Conservation (phyloP, 2,888 invertebrate genomes). For the Byasa hedistus region DNA sequence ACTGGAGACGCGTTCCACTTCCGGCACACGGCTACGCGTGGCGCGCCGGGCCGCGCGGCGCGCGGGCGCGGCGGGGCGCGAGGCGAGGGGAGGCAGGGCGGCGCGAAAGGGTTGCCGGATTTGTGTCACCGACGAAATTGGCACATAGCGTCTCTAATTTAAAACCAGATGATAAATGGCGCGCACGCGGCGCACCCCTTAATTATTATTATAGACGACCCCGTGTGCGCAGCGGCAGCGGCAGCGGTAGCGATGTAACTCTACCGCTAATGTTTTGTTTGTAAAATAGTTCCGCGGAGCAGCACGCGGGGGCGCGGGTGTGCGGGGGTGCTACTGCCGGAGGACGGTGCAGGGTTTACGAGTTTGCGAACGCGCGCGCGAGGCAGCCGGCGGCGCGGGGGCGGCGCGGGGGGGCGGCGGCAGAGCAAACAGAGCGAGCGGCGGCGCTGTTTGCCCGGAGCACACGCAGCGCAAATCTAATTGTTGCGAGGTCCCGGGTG, state of each 20-base stretch:
- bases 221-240: not conserved
- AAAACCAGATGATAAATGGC: conserved; percentile 60
- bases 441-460: conserved; percentile 24
- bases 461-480: conserved; percentile 36
- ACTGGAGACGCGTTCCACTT: no score
- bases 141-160: conserved; percentile 63
- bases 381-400: conserved; percentile 37
- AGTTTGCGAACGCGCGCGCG: conserved; percentile 40
- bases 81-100: conserved; percentile 28
- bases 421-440: no score
- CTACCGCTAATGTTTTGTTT: no score
- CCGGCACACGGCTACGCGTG: no score
- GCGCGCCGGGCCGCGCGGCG: conserved; percentile 24
- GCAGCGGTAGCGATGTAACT: no score
- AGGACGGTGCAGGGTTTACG: conserved; percentile 30
- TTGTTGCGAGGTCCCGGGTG: conserved; percentile 33
- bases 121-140: conserved; percentile 49
- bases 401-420: not conserved
- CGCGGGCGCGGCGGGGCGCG: conserved; percentile 27
- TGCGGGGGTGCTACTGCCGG: conserved; percentile 21
- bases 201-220: conserved; percentile 21
- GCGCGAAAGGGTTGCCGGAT: conserved; percentile 43
- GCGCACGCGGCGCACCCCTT: conserved; percentile 36
- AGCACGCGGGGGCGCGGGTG: no score
- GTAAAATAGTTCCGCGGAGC: no score